These are phyloP conservation scores for Euspilapteryx auroguttella DNA, from an alignment of 2,888 invertebrate species.

Conservation along the genomic window DNA sequence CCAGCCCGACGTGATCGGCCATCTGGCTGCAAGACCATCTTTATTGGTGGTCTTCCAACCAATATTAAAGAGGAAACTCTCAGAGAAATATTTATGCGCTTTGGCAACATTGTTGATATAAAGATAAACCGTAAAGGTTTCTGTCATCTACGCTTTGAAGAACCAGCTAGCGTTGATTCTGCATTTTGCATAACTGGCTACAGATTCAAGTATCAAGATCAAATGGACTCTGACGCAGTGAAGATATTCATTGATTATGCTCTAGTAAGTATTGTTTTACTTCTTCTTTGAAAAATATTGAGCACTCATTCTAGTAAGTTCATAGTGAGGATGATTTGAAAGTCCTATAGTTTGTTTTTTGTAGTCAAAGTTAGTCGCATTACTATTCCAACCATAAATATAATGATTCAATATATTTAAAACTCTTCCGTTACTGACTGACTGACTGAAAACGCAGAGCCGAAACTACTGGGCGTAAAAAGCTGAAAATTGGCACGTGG, in stretches of 20 bases:
- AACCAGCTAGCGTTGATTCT: conserved; percentile 78
- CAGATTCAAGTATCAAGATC: conserved; percentile 70
- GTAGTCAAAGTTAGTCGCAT: too few species aligned
- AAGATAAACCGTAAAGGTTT: conserved; percentile 88
- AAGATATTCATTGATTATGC: conserved; percentile 92
- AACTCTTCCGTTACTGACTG: too few species aligned
- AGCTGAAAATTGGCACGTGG: too few species aligned
- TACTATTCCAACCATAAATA: too few species aligned
- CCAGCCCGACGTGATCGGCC: conserved; percentile 84
- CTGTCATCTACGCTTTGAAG: conserved; percentile 85
- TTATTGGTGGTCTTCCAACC: conserved; percentile 90
- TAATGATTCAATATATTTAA: too few species aligned
- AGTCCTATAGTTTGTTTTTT: too few species aligned
- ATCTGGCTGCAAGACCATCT: conserved; percentile 87
- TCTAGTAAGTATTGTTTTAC: too few species aligned
- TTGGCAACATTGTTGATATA: conserved; percentile 43
- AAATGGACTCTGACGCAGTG: conserved; percentile 70
- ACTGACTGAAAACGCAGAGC: too few species aligned
- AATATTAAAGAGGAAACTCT: conserved; percentile 79
- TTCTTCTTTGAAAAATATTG: too few species aligned
- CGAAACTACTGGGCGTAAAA: too few species aligned
- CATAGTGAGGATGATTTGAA: too few species aligned
- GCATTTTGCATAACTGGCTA: conserved; percentile 83
- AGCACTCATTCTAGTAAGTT: too few species aligned
- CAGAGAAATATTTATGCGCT: conserved; percentile 83